Base-by-base conservation (phyloP, 2,113 vertebrate species). In the Orthonyx spaldingii region DNA sequence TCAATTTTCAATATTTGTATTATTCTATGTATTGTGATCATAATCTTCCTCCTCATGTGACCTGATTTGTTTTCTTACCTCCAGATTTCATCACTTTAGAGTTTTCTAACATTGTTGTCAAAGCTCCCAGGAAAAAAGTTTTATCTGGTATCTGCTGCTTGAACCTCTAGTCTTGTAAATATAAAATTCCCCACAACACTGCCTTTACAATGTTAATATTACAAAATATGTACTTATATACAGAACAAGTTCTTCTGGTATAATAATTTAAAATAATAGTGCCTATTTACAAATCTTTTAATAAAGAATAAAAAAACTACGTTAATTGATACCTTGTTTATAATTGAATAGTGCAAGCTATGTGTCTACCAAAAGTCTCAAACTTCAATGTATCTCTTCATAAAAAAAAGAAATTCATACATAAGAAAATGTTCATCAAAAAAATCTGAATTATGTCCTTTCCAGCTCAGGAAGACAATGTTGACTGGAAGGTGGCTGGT, bases 241-340 rank as follows among this genome's bases (percentile, higher is more conserved):
- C 14, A 61, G 30, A 85, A 68, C 1, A 44, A 57, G 9, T 2
- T 77, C 22, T 32, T 82, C n/a, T 37, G 44, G 7, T 46, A 14
- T 63, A 19, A 57, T 19, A 59, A 32, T 37, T 65, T 49, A 56
- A 81, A 66, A 79, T 46, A 55, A n/a, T 26, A 59, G 2, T 46
- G 4, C 8, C 16, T 35, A 7, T 72, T 84, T 70, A 35, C 0
- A 0, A 32, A 47, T 28, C 3, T 81, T 65, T 56, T 24, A 64
- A 35, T 77, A 42, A 86, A 50, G 7, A 63, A 68, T 7, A 41
- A 11, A 32, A 32, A 63, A 91, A 84, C 57, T 0, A 16, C 65
- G 2, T n/a, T 65, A 41, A 33, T 33, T 35, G 8, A 57, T 74
- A 44, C 0, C 0, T 47, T 78, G 7, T 66, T 88, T 56, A 63